phyloP scores from a whole-genome alignment of 2,888 invertebrate genomes.

The Hylaea fasciaria region DNA sequence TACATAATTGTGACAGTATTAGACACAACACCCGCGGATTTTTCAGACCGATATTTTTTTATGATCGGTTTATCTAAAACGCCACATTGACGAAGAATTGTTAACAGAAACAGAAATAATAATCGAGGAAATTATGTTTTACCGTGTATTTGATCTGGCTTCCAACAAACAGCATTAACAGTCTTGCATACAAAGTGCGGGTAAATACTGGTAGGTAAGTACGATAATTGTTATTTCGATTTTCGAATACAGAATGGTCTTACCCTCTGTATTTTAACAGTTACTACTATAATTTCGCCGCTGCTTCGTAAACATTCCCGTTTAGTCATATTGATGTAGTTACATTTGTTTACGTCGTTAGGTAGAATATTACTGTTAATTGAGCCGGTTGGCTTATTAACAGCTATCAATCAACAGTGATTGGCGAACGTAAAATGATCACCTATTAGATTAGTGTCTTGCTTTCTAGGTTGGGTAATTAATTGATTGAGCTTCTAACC shows the following conservation, averaged over 20 bases:
- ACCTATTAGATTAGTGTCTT: conserved; percentile 40
- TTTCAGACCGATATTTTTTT: too few species aligned
- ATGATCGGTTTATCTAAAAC: too few species aligned
- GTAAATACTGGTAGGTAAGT: too few species aligned
- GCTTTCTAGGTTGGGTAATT: background rate
- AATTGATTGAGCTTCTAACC: conserved; percentile 8
- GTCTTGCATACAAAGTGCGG: too few species aligned
- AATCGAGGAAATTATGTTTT: too few species aligned
- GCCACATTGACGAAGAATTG: too few species aligned
- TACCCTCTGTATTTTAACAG: conserved; percentile 44
- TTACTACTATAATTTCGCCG: conserved; percentile 46
- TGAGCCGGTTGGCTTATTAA: conserved; percentile 53
- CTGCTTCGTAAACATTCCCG: conserved; percentile 51
- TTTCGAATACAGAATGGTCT: conserved; percentile 27
- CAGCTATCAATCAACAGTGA: conserved; percentile 57
- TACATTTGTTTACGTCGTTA: conserved; percentile 63
- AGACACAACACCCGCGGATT: too few species aligned
- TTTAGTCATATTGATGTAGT: conserved; percentile 60
- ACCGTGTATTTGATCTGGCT: too few species aligned
- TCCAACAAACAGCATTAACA: too few species aligned
- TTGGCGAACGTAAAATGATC: conserved; percentile 49
- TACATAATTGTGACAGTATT: too few species aligned
- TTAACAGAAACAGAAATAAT: too few species aligned
- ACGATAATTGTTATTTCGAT: too few species aligned
- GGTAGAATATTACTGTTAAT: conserved; percentile 56